These are phyloP conservation scores for Sericinus montela DNA, from an alignment of 2,888 invertebrate genomes.

Conservation along the genomic window DNA sequence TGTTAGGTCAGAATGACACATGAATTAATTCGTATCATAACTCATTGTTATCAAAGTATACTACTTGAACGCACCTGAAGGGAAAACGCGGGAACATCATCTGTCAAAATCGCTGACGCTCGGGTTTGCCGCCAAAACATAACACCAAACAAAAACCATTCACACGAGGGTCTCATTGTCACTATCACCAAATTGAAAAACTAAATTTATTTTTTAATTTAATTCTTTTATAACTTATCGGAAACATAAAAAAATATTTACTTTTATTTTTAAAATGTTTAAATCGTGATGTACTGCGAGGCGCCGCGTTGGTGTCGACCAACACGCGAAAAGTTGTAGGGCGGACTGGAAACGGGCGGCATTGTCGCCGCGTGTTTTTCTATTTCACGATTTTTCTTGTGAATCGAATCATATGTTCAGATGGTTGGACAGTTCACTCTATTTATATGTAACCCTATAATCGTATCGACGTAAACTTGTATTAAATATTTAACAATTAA, in stretches of 20 bases:
- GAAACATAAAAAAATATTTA: slow-evolving; percentile 1
- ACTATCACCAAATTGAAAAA: slow-evolving; percentile 35
- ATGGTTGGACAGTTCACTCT: slow-evolving; percentile 43
- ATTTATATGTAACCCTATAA: slow-evolving; percentile 58
- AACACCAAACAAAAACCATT: slow-evolving; percentile 47
- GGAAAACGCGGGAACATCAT: slow-evolving; percentile 66
- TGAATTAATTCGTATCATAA: slow-evolving; percentile 24
- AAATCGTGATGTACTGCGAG: slow-evolving; percentile 28
- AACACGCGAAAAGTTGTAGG: slow-evolving; percentile 65
- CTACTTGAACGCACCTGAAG: slow-evolving; percentile 71
- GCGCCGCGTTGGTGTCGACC: slow-evolving; percentile 59
- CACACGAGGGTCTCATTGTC: slow-evolving; percentile 49
- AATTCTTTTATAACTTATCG: slow-evolving; percentile 6
- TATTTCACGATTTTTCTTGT: slow-evolving; percentile 57
- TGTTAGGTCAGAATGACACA: background rate
- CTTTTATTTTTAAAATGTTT: slow-evolving; percentile 27
- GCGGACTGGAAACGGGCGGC: slow-evolving; percentile 55
- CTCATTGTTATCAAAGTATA: slow-evolving; percentile 50
- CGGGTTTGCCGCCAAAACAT: slow-evolving; percentile 59
- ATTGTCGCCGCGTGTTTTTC: slow-evolving; percentile 59
- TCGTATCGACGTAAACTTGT: slow-evolving; percentile 28
- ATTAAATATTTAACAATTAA: slow-evolving; percentile 20
- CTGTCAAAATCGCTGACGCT: slow-evolving; percentile 56
- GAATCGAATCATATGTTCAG: slow-evolving; percentile 57
- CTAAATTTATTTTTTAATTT: slow-evolving; percentile 20